These are phyloP conservation scores for human (Homo sapiens) DNA, from an alignment of 2,113 vertebrate species.

Conservation along the genomic window DNA sequence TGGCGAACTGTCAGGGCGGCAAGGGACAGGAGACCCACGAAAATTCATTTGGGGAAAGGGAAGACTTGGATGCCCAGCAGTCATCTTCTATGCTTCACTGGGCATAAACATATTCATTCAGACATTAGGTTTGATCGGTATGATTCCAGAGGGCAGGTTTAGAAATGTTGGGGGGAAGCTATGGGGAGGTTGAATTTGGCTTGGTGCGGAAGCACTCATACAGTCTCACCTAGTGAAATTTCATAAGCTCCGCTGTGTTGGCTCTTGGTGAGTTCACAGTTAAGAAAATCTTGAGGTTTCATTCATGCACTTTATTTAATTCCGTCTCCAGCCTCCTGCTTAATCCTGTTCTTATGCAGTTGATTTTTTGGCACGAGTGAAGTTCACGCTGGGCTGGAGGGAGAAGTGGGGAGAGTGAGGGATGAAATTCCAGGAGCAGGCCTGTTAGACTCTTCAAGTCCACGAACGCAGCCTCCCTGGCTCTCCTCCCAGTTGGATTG, in stretches of 20 bases:
- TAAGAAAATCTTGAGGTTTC: background rate
- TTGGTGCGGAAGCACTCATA: background rate
- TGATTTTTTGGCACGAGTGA: background rate
- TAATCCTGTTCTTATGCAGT: accelerated
- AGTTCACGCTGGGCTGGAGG: accelerated
- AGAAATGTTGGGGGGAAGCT: accelerated
- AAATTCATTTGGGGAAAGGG: background rate
- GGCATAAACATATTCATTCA: accelerated
- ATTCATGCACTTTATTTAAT: accelerated
- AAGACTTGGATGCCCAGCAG: accelerated
- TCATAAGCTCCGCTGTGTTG: accelerated
- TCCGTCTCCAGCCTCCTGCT: background rate
- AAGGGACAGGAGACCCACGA: background rate
- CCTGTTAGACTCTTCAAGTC: background rate
- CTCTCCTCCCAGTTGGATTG: accelerated
- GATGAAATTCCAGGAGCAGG: background rate
- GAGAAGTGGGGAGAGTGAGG: accelerated
- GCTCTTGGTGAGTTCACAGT: background rate
- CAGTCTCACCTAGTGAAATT: background rate
- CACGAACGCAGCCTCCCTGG: accelerated
- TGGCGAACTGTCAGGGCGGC: background rate
- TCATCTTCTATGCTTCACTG: background rate
- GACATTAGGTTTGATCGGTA: accelerated
- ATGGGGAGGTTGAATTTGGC: accelerated
- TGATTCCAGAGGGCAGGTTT: background rate